These are phyloP conservation scores for Cyrtonyx montezumae DNA, from an alignment of 2,113 vertebrate species.

Conservation along the genomic window DNA sequence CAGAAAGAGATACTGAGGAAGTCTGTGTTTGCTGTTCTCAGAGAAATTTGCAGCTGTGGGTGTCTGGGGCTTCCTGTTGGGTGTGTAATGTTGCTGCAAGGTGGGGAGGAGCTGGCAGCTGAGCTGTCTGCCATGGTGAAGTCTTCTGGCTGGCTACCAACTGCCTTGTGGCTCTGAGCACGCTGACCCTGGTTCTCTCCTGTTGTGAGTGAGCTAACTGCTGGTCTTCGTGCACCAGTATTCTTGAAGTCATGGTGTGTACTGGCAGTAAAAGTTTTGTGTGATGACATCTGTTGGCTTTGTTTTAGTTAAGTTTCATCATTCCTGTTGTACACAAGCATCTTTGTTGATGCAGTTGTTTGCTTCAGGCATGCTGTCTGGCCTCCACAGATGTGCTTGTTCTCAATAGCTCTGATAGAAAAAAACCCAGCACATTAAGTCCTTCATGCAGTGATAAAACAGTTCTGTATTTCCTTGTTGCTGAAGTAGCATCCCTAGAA, in stretches of 20 bases:
- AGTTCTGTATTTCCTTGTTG: not conserved
- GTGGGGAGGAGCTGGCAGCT: not conserved
- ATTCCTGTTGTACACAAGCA: not conserved
- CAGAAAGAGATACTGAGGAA: not conserved
- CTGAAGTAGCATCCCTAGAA: not conserved
- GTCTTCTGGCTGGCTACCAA: not conserved
- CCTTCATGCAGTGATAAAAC: not conserved
- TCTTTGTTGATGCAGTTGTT: slow-evolving; percentile 28
- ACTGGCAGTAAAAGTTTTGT: not conserved
- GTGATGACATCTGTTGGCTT: not conserved
- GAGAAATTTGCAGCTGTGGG: not conserved
- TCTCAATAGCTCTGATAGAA: not conserved
- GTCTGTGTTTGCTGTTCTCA: not conserved
- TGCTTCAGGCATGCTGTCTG: not conserved
- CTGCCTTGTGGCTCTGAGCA: not conserved
- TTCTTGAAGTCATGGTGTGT: not conserved
- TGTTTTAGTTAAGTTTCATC: not conserved
- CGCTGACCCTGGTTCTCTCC: not conserved
- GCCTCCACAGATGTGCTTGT: not conserved
- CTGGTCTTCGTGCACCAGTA: accelerated
- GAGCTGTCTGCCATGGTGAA: not conserved
- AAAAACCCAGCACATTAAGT: not conserved
- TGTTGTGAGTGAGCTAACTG: not conserved
- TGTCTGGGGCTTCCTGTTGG: not conserved
- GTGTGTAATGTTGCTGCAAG: not conserved